Base-by-base conservation (phyloP, 2,797 vertebrate species). In the Etheostoma nigrum region DNA sequence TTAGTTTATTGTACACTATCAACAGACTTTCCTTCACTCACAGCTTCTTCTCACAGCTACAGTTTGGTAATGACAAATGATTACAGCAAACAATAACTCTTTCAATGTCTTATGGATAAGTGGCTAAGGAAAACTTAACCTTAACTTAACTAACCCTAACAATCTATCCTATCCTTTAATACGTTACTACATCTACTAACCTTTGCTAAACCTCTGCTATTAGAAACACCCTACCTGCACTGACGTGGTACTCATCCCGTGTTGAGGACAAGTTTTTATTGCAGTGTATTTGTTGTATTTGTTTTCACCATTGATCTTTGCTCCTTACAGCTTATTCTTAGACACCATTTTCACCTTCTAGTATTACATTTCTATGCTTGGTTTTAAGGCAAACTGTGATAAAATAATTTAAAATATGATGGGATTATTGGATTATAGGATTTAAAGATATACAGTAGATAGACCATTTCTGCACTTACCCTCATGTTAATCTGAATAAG, bases 351-450 rank as follows among this genome's bases (percentile, higher is more conserved):
- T 52, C 53, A 40, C 15, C 21, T 70, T 30, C 13, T 30, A n/a
- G 7, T 18, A 27, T 61, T 57, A 27, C 40, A 47, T 57, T 36
- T 23, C 27, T 36, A 15, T 44, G 23, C 5, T 61, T 74, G 45
- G 69, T 67, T 42, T 70, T 44, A 60, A 52, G 59, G 60, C 44
- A 60, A 70, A 67, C 30, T 67, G 47, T 72, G 62, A 62, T 65
- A 55, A 45, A 60, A 72, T 57, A 44, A 78, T 76, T 51, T 61
- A 65, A 75, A 60, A 81, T 66, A 67, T 45, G 19, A 73, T 60
- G 12, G 66, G 69, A 75, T 83, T 83, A 71, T 54, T 64, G 75
- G 64, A 74, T 83, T 82, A 88, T 61, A 64, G 65, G 57, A 74
- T 79, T 84, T 74, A 66, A 60, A 78, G 52, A 74, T 79, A 67